Conservation (phyloP, 1,140 invertebrate species). For the Tetraneura akinire region DNA sequence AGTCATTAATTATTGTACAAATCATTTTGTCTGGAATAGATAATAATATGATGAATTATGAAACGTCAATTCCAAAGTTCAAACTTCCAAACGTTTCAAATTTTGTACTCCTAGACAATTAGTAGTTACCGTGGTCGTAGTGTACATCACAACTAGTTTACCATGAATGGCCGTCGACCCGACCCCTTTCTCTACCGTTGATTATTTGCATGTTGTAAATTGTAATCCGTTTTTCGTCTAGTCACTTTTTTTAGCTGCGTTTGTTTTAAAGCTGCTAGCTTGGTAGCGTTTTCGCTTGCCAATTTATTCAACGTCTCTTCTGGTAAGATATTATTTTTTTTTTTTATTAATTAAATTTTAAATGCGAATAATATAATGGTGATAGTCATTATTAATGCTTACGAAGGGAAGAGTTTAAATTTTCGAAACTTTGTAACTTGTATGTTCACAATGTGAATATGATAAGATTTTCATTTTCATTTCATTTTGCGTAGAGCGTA, state of each 20-base stretch:
- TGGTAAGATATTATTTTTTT: slow-evolving; percentile 24
- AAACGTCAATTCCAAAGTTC: no score
- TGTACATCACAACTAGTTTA: not conserved
- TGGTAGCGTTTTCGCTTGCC: not conserved
- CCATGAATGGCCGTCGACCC: slow-evolving; percentile 39
- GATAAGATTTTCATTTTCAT: slow-evolving; percentile 12
- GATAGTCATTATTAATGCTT: no score
- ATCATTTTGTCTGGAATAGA: no score
- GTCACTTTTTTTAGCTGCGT: slow-evolving; percentile 43
- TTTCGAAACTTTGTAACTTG: not conserved
- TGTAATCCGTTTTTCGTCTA: slow-evolving; percentile 46
- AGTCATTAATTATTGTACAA: no score
- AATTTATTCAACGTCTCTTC: not conserved
- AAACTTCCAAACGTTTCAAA: not conserved
- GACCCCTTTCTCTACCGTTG: not conserved
- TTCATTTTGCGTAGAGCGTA: not conserved
- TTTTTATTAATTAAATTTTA: not conserved
- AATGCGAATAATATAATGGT: no score
- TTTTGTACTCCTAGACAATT: slow-evolving; percentile 26
- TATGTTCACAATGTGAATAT: no score
- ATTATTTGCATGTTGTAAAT: slow-evolving; percentile 40
- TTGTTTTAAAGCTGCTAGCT: not conserved
- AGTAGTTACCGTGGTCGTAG: slow-evolving; percentile 21
- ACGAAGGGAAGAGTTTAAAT: not conserved
- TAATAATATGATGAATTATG: no score